Percentiles rank a stretch among this genome's conserved stretches.
These are phyloP conservation scores for Natator depressus DNA, from an alignment of 2,113 vertebrate species.

Conservation along the genomic window DNA sequence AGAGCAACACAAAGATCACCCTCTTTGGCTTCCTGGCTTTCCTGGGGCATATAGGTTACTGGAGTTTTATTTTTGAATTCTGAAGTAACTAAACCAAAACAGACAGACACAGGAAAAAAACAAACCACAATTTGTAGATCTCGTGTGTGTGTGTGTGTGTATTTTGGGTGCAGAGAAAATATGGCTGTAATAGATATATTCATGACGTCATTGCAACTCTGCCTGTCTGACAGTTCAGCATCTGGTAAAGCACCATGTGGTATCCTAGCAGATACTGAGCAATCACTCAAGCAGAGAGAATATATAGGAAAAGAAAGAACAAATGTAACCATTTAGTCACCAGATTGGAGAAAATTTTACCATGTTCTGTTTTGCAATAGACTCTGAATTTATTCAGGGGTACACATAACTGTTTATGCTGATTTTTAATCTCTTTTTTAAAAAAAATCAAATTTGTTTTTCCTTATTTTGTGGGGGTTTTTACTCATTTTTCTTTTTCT, in stretches of 20 bases:
- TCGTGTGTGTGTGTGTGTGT: background rate
- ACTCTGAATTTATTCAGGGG: background rate
- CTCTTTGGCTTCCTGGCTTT: background rate
- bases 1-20: background rate
- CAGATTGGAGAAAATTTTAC: background rate
- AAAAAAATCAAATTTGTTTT: background rate
- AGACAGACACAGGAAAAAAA: background rate
- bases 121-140: background rate
- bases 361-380: background rate
- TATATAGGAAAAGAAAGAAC: background rate
- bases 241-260: background rate
- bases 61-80: background rate
- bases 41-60: background rate
- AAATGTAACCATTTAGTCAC: background rate
- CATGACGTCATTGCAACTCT: background rate
- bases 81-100: background rate
- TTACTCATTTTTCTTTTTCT: background rate
- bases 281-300: background rate
- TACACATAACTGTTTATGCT: background rate
- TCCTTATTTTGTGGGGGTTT: background rate
- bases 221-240: constrained; percentile 12
- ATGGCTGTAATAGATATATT: constrained; percentile 16
- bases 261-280: background rate
- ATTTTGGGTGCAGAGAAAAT: background rate
- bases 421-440: background rate